phyloP scores from a whole-genome alignment of 2,888 invertebrate species.

The Drosophila diplacantha region DNA sequence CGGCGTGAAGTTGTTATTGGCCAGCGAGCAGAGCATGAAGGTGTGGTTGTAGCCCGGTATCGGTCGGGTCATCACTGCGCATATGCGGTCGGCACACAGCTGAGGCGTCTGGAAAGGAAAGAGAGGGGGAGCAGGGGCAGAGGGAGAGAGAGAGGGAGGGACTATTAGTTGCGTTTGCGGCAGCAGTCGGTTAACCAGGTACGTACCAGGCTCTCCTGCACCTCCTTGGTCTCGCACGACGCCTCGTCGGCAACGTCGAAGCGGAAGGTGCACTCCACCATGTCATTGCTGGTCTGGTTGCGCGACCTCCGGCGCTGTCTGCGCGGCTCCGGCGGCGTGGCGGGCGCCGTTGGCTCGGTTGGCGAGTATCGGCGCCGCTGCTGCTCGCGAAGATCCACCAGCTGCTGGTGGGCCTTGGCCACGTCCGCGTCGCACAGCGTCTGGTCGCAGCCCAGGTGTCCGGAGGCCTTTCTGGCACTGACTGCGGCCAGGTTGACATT shows the following conservation, averaged over 20 bases:
- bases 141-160: not conserved
- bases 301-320: conserved; percentile 24
- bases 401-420: conserved; percentile 34
- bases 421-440: conserved; percentile 35
- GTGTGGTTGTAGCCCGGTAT: conserved; percentile 86
- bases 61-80: conserved; percentile 83
- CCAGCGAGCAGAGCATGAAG: conserved; percentile 83
- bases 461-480: conserved; percentile 5
- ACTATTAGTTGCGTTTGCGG: conserved; percentile 11
- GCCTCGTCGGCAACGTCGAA: conserved; percentile 11
- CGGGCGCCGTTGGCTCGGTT: not conserved
- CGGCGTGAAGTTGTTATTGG: conserved; percentile 82
- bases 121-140: too few species aligned
- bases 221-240: conserved; percentile 22
- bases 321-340: conserved; percentile 6
- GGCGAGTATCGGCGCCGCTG: conserved; percentile 16
- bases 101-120: conserved; percentile 27
- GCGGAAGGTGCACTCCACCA: conserved; percentile 7
- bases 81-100: conserved; percentile 44
- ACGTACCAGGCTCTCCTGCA: conserved; percentile 11
- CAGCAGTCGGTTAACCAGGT: not conserved
- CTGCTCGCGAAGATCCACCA: conserved; percentile 33
- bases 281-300: conserved; percentile 6
- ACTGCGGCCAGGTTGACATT: not conserved
- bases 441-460: not conserved